Evolutionary conservation across 2,888 invertebrate genomes (phyloP).

Genomic region (Drosophila cyrtoloma): DNA sequence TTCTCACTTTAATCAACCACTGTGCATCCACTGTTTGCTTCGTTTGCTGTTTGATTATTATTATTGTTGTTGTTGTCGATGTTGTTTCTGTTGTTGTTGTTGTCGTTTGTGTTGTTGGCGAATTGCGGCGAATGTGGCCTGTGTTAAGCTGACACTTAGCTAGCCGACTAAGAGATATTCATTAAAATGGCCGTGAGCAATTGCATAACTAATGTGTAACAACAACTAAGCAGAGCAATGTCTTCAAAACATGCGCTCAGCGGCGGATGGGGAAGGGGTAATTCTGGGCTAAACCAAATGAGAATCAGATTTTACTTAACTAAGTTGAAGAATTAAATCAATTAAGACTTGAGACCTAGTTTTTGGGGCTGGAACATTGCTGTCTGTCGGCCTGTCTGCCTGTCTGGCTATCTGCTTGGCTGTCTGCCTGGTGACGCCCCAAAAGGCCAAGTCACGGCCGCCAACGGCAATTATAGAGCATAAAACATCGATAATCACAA

Average conservation of each 20-base stretch:
- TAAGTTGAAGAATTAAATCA: conserved; percentile 66
- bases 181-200: conserved; percentile 60
- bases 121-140: conserved; percentile 29
- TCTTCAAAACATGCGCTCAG: not conserved
- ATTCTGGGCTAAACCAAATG: conserved; percentile 15
- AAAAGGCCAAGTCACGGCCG: conserved; percentile 68
- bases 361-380: conserved; percentile 19
- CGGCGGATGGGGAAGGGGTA: not conserved
- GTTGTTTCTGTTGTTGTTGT: conserved; percentile 1
- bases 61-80: conserved; percentile 9
- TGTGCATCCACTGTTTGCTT: conserved; percentile 31
- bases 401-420: not conserved
- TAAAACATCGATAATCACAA: conserved; percentile 82
- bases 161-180: conserved; percentile 64
- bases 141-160: conserved; percentile 64
- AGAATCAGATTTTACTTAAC: conserved; percentile 29
- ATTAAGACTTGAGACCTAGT: conserved; percentile 50
- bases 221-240: conserved; percentile 27
- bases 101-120: conserved; percentile 10
- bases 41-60: conserved; percentile 3
- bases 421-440: conserved; percentile 46
- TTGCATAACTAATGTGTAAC: conserved; percentile 65
- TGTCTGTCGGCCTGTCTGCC: not conserved
- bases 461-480: conserved; percentile 80
- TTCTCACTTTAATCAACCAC: conserved; percentile 17